These are phyloP conservation scores for Microcebus lehilahytsara DNA, from an alignment of 2,113 vertebrate genomes.

Conservation along the genomic window DNA sequence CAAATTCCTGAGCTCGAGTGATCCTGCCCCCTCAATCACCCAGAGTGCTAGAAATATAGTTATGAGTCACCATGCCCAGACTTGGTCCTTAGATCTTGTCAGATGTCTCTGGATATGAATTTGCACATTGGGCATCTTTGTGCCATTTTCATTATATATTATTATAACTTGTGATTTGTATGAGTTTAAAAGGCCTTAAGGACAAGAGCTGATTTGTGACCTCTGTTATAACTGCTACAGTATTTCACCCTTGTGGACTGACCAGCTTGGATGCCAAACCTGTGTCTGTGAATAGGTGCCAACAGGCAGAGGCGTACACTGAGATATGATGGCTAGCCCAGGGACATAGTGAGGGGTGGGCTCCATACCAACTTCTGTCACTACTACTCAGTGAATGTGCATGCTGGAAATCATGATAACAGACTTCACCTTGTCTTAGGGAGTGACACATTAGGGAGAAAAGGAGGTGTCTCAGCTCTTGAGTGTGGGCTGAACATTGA, in stretches of 20 bases:
- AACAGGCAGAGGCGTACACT: background rate
- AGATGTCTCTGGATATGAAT: background rate
- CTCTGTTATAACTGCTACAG: background rate
- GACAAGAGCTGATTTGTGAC: background rate
- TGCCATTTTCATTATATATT: background rate
- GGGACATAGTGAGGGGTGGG: background rate
- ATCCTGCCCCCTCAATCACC: too few relatives aligned
- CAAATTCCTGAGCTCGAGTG: too few relatives aligned
- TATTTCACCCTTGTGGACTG: background rate
- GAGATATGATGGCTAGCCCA: background rate
- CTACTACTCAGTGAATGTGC: background rate
- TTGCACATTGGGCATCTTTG: background rate
- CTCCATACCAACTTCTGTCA: background rate
- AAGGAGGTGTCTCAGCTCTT: background rate
- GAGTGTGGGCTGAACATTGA: background rate
- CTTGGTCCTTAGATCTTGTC: background rate
- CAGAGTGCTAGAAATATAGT: too few relatives aligned
- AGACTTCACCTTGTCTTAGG: background rate
- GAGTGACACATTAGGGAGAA: background rate
- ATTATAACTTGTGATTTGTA: background rate
- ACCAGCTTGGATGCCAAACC: background rate
- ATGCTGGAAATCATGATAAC: slow-evolving; percentile 14
- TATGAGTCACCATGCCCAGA: too few relatives aligned
- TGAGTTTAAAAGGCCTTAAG: background rate
- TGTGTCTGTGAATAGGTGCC: background rate